Percentiles rank a stretch among this genome's conserved stretches.
These are phyloP conservation scores for Phortica magna DNA, from an alignment of 2,888 invertebrate genomes.

Conservation along the genomic window DNA sequence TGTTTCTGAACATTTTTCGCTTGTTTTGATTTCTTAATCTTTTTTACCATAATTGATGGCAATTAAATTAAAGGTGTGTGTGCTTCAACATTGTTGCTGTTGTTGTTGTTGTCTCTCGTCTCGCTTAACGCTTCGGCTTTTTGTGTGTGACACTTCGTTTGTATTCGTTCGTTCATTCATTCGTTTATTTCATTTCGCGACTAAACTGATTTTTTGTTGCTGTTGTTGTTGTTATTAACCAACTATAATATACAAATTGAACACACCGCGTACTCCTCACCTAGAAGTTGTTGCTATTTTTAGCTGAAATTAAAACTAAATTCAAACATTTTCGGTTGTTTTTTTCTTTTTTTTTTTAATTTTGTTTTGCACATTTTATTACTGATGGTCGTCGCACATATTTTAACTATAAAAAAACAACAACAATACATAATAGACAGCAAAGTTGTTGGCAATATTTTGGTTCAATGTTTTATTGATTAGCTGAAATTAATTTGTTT, in stretches of 20 bases:
- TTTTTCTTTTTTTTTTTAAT: not conserved
- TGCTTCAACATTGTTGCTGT: conserved; percentile 50
- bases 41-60: conserved; percentile 73
- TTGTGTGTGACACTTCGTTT: not conserved
- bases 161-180: not conserved
- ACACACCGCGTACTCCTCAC: not conserved
- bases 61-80: conserved; percentile 71
- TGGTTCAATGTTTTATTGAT: not conserved
- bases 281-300: not conserved
- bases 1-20: conserved; percentile 64
- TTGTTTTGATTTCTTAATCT: conserved; percentile 74
- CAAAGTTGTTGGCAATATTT: not conserved
- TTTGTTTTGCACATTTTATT: not conserved
- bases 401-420: no score
- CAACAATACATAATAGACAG: not conserved
- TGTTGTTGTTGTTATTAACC: conserved; percentile 14
- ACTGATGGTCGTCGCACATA: not conserved
- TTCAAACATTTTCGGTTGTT: not conserved
- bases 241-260: not conserved
- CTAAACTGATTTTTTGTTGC: not conserved
- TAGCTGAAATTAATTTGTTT: not conserved
- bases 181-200: conserved; percentile 5
- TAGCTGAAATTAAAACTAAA: not conserved
- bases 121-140: not conserved
- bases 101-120: not conserved